These are phyloP conservation scores for Danio jaintianensis DNA, from an alignment of 2,797 vertebrate genomes.

Conservation along the genomic window DNA sequence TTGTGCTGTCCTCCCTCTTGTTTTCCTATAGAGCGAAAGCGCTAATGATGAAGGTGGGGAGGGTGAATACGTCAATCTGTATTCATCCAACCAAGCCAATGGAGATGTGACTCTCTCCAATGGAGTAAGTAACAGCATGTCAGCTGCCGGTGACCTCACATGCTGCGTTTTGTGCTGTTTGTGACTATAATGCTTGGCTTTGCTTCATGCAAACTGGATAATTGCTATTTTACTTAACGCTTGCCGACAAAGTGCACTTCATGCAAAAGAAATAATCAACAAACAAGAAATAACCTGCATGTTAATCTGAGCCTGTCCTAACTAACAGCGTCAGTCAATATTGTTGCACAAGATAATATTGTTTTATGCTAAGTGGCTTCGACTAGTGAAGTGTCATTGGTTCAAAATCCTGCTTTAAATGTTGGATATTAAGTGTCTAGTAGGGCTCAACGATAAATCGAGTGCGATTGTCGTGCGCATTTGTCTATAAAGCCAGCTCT, in stretches of 20 bases:
- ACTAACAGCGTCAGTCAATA: not conserved
- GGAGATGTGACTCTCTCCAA: conserved; percentile 77
- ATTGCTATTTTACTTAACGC: not conserved
- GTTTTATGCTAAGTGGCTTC: not conserved
- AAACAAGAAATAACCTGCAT: not conserved
- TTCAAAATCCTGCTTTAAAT: not conserved
- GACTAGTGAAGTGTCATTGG: not conserved
- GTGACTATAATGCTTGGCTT: conserved; percentile 37
- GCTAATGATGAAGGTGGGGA: conserved; percentile 80
- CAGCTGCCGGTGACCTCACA: not conserved
- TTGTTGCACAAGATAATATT: not conserved
- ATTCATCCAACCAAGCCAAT: conserved; percentile 84
- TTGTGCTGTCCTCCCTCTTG: conserved; percentile 74
- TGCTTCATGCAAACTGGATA: conserved; percentile 11
- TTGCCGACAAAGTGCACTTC: not conserved
- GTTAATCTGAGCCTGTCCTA: not conserved
- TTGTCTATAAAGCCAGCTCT: too few species aligned
- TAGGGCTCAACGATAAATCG: too few species aligned
- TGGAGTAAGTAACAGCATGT: conserved; percentile 83
- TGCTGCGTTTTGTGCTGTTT: conserved; percentile 26
- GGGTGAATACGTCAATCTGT: conserved; percentile 87
- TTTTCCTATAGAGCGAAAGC: conserved; percentile 81
- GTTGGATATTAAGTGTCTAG: not conserved
- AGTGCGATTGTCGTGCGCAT: too few species aligned
- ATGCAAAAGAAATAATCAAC: not conserved